A percentile compares a stretch with the other conserved stretches of the same genome.
Evolutionary conservation across 1,140 invertebrate genomes (phyloP).

Genomic region (Anoplolepis gracilipes): DNA sequence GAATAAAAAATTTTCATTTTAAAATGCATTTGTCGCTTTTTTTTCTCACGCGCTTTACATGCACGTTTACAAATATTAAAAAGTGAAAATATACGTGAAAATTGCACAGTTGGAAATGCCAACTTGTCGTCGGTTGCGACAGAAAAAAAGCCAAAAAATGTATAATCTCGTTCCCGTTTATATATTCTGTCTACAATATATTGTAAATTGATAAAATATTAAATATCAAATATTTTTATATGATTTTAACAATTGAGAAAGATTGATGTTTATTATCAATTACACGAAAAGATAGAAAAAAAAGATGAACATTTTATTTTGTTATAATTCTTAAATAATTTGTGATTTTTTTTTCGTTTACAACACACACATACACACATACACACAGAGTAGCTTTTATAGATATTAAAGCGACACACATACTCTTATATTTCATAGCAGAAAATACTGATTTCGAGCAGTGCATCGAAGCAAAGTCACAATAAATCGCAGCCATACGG

Average conservation of each 20-base stretch:
- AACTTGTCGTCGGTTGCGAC: neutral
- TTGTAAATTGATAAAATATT: neutral
- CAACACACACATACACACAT: too few relatives aligned
- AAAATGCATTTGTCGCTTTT: constrained; percentile 31
- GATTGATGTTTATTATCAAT: neutral
- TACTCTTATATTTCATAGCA: neutral
- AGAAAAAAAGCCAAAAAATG: neutral
- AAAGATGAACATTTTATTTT: neutral
- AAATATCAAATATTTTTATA: neutral
- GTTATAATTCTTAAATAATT: neutral
- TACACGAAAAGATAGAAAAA: neutral
- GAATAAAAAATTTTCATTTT: neutral
- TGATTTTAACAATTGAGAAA: neutral
- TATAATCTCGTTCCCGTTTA: neutral
- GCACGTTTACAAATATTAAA: constrained; percentile 23
- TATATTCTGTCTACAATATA: neutral
- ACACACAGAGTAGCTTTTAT: neutral
- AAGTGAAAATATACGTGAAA: constrained; percentile 24
- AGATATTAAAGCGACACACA: neutral
- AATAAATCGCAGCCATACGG: neutral
- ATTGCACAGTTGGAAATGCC: neutral
- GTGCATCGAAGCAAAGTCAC: neutral
- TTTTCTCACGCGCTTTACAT: constrained; percentile 6
- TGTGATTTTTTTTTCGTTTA: neutral
- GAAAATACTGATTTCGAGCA: neutral